Evolutionary conservation across 2,888 invertebrate species (phyloP), one percentile per base, ranked within the genome.

Genomic region (Ophion ellenae): DNA sequence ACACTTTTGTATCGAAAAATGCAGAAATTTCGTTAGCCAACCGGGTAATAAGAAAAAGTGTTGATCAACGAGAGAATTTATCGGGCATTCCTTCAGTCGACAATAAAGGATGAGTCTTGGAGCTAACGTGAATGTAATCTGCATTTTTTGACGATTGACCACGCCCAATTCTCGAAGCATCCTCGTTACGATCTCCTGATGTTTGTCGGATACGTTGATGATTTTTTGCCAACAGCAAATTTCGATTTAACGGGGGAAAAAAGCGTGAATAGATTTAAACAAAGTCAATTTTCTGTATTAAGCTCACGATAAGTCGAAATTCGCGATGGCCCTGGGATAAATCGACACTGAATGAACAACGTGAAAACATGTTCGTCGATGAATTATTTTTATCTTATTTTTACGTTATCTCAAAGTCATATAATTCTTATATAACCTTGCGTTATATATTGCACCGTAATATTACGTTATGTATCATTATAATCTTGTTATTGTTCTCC

Each of bases 251-350:
- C 20, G 64, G 73, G 40, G 40, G 59, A 59, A 63, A 53, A 57
- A 81, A 74, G 76, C 69, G 71, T 74, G 77, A 28, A 70, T 80
- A 85, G 73, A 20, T 80, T 80, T 47, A 73, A 86, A 73, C 36
- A 5, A 83, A 80, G 86, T 86, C 83, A 86, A 85, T 86, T 86
- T 84, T 63, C 81, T 71, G 45, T 85, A 63, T 81, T 77, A 77
- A 73, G 61, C 66, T 73, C 28, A 53, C 14, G 9, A 73, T 36
- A 20, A 24, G 63, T 80, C 76, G 45, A 73, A 76, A 57, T 73
- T 67, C 9, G 53, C 7, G 24, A 11, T 75, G 75, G 57, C 32
- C 4, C 40, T 17, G 20, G 20, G 40, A 17, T 67, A 69, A 78
- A 73, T 36, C 32, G 59, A 57, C 20, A 53, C 32, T 57, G 1